These are phyloP conservation scores for Ennomos quercinarius DNA, from an alignment of 2,888 invertebrate species.

Conservation along the genomic window DNA sequence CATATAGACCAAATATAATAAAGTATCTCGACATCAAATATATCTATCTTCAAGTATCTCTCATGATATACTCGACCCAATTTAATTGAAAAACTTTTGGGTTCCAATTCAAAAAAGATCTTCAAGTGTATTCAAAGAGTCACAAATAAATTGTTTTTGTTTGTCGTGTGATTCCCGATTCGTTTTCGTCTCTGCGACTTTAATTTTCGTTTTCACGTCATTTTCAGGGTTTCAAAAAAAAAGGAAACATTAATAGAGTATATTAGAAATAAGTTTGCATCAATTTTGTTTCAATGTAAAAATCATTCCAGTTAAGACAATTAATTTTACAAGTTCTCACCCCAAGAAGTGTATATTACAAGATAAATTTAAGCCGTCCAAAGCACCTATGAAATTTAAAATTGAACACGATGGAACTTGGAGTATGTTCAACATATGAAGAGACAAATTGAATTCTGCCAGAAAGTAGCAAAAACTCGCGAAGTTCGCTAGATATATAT, in stretches of 20 bases:
- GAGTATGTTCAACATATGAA: conserved; percentile 30
- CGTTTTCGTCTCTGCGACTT: conserved; percentile 49
- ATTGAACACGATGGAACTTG: conserved; percentile 49
- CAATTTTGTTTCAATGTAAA: no score
- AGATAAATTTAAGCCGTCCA: conserved; percentile 27
- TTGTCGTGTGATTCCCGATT: conserved; percentile 43
- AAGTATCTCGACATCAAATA: conserved; percentile 11
- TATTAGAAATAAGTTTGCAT: no score
- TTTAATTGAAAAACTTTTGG: conserved; percentile 75
- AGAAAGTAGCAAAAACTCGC: conserved; percentile 28
- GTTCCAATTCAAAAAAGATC: conserved; percentile 51
- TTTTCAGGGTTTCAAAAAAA: no score
- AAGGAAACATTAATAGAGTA: no score
- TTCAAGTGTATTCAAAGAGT: conserved; percentile 61
- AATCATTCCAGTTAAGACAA: background rate
- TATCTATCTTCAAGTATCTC: conserved; percentile 2
- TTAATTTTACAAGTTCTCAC: background rate
- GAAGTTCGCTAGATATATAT: conserved; percentile 49
- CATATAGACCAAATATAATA: background rate
- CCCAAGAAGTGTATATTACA: conserved; percentile 33
- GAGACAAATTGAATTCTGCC: conserved; percentile 56
- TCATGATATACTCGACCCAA: conserved; percentile 16
- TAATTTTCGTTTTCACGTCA: conserved; percentile 42
- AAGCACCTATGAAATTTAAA: conserved; percentile 52
- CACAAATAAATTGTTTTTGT: conserved; percentile 70